A percentile compares a stretch with the other conserved stretches of the same genome.
Conservation (phyloP, 2,797 vertebrate genomes). For the Hylomyscus alleni region DNA sequence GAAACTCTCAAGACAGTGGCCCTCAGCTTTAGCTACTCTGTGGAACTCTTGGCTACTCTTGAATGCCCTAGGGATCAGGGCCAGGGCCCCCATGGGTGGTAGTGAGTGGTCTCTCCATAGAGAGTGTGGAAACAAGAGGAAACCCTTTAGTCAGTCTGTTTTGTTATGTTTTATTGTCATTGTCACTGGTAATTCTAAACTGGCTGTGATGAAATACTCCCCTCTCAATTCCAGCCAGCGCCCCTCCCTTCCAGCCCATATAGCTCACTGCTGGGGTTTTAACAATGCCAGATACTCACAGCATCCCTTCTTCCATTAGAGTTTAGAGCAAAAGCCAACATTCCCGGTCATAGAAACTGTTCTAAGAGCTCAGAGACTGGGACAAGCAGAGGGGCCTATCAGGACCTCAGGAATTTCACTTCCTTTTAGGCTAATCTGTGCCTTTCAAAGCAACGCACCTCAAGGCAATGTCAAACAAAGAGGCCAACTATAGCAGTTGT, state of each 20-base stretch:
- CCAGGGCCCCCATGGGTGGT: not conserved
- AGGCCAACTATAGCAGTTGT: not conserved
- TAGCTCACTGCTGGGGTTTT: not conserved
- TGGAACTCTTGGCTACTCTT: not conserved
- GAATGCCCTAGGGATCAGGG: not conserved
- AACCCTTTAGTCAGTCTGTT: not conserved
- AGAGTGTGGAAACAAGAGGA: constrained; percentile 13
- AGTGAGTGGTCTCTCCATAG: not conserved
- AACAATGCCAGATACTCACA: not conserved
- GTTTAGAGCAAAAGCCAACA: constrained; percentile 16
- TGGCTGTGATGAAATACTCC: not conserved
- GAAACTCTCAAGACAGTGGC: not conserved
- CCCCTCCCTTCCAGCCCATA: not conserved
- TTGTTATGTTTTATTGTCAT: not conserved
- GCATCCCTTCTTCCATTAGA: not conserved
- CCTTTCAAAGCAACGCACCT: not conserved
- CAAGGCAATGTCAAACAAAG: constrained; percentile 14
- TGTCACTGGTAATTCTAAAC: constrained; percentile 25
- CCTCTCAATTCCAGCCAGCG: not conserved
- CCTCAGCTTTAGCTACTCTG: not conserved
- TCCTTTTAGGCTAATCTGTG: constrained; percentile 37
- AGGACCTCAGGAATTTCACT: not conserved
- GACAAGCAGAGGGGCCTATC: not conserved
- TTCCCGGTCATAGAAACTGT: not conserved
- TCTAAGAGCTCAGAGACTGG: not conserved